These are phyloP conservation scores for Tiliacea aurago DNA, from an alignment of 2,888 invertebrate genomes.

Conservation along the genomic window DNA sequence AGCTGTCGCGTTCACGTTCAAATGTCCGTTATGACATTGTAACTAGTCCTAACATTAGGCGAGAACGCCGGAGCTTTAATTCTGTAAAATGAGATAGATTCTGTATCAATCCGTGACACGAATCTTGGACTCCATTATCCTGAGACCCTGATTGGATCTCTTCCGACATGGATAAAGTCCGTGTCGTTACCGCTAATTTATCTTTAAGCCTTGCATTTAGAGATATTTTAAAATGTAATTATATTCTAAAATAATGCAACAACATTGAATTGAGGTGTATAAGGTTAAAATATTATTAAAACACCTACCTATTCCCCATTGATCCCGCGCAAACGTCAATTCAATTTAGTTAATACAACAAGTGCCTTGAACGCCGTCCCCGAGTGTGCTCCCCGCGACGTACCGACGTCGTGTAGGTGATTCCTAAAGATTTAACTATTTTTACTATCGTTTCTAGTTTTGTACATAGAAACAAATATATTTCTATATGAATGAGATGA, in stretches of 20 bases:
- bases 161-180: background rate
- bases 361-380: constrained; percentile 68
- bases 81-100: background rate
- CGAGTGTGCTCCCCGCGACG: constrained; percentile 74
- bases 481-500: constrained; percentile 86
- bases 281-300: background rate
- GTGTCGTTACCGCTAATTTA: constrained; percentile 9
- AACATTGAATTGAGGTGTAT: constrained; percentile 9
- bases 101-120: too few species aligned
- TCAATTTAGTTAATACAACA: constrained; percentile 34
- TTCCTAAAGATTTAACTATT: constrained; percentile 89
- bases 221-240: constrained; percentile 21
- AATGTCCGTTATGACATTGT: constrained; percentile 16
- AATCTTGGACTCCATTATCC: background rate
- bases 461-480: constrained; percentile 87
- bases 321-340: constrained; percentile 41
- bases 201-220: constrained; percentile 9
- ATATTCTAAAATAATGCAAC: constrained; percentile 28
- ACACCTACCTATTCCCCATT: background rate
- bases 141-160: background rate
- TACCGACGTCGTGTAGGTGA: constrained; percentile 73
- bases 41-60: constrained; percentile 15
- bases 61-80: constrained; percentile 22
- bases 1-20: constrained; percentile 40
- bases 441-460: constrained; percentile 88